A percentile compares a stretch with the other conserved stretches of the same genome.
Conservation (phyloP, 2,888 invertebrate species). For the Dicycla oo region DNA sequence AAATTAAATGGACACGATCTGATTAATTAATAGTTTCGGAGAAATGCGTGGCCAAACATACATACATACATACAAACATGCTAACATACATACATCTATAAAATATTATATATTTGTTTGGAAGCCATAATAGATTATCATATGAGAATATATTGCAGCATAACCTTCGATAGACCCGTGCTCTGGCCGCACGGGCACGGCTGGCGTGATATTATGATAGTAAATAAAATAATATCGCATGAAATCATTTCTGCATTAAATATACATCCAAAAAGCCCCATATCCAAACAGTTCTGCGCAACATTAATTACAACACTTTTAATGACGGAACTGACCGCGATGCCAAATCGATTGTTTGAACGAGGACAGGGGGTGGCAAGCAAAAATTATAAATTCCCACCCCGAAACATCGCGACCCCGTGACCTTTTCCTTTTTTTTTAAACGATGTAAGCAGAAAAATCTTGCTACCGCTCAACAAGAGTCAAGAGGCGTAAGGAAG, state of each 20-base stretch:
- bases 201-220: too few relatives aligned
- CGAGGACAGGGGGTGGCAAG: slow-evolving; percentile 46
- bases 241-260: not conserved
- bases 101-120: too few relatives aligned
- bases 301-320: slow-evolving; percentile 15
- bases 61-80: too few relatives aligned
- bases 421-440: slow-evolving; percentile 83
- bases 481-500: slow-evolving; percentile 70
- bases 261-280: not conserved
- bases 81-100: too few relatives aligned
- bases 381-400: slow-evolving; percentile 65
- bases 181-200: too few relatives aligned
- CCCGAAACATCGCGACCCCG: slow-evolving; percentile 77
- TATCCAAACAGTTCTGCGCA: slow-evolving; percentile 9
- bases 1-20: too few relatives aligned
- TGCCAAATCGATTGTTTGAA: slow-evolving; percentile 52
- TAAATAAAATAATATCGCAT: too few relatives aligned
- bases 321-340: slow-evolving; percentile 39
- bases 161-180: too few relatives aligned
- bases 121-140: too few relatives aligned
- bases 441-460: slow-evolving; percentile 80
- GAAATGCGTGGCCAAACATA: too few relatives aligned
- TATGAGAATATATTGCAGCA: too few relatives aligned
- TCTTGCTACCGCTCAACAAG: slow-evolving; percentile 75
- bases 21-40: too few relatives aligned